Conservation (phyloP, 2,113 vertebrate species). For the human region DNA sequence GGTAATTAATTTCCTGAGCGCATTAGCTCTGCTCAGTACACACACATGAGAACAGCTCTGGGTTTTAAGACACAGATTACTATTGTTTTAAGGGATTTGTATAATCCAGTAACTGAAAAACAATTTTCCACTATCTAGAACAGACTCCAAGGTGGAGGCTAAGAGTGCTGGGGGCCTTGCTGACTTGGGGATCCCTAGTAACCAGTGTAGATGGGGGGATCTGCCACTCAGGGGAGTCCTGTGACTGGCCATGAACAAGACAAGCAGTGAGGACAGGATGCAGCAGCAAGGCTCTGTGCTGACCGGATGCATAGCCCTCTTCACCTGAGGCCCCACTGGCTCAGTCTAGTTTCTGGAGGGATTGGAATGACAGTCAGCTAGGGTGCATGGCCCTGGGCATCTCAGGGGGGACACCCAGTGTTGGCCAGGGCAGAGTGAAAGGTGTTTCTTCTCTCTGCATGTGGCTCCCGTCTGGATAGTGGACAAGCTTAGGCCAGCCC, state of each 20-base stretch:
- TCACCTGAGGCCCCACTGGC: neutral
- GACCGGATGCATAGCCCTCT: neutral
- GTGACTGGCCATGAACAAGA: neutral
- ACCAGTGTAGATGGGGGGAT: neutral
- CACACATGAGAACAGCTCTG: neutral
- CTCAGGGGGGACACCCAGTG: neutral
- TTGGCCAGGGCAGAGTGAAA: neutral
- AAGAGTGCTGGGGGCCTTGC: neutral
- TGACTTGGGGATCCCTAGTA: too few species aligned
- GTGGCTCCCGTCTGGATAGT: neutral
- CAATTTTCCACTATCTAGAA: constrained; percentile 24
- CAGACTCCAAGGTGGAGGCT: neutral
- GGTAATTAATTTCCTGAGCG: constrained; percentile 13
- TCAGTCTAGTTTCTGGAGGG: neutral
- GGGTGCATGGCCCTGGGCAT: neutral
- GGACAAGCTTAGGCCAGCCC: neutral
- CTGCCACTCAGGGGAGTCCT: neutral
- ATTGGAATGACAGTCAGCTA: neutral
- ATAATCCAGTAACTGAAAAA: constrained; percentile 32
- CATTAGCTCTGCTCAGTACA: constrained; percentile 23
- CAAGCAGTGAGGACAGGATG: accelerated
- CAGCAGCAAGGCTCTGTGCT: neutral
- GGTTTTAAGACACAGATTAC: constrained; percentile 38
- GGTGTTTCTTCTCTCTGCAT: neutral
- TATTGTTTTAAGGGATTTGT: constrained; percentile 58